phyloP scores from a whole-genome alignment of 2,888 invertebrate species.

The Cheilosia scutellata region DNA sequence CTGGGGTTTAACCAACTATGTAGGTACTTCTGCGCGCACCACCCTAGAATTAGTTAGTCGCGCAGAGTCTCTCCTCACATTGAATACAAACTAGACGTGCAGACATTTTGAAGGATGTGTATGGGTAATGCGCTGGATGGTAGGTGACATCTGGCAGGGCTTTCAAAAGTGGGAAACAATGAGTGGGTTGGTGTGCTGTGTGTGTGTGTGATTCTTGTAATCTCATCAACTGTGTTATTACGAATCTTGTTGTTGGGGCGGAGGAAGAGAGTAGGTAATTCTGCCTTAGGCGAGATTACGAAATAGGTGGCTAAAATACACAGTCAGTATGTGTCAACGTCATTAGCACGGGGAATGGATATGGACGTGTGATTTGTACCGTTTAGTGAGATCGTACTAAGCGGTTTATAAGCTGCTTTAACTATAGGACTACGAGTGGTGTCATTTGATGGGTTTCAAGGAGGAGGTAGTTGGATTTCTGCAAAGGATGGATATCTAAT shows the following conservation, averaged over 20 bases:
- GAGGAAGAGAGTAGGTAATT: slow-evolving; percentile 24
- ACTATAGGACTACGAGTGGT: no score
- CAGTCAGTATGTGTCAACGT: slow-evolving; percentile 65
- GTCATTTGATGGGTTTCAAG: no score
- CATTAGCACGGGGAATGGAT: slow-evolving; percentile 22
- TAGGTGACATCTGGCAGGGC: slow-evolving; percentile 74
- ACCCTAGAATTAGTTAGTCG: slow-evolving; percentile 28
- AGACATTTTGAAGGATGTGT: slow-evolving; percentile 74
- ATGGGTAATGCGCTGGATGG: slow-evolving; percentile 56
- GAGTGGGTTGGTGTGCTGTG: slow-evolving; percentile 50
- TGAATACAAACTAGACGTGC: slow-evolving; percentile 71
- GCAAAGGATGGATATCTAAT: no score
- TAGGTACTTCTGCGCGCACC: not conserved
- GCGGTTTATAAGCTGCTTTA: no score
- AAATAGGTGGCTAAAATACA: slow-evolving; percentile 58
- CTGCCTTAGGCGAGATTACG: slow-evolving; percentile 29
- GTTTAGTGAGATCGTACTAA: slow-evolving; percentile 27
- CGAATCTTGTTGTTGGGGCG: slow-evolving; percentile 41
- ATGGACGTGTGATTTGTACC: slow-evolving; percentile 46
- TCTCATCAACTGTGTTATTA: slow-evolving; percentile 62
- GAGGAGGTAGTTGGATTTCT: no score
- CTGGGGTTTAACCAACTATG: slow-evolving; percentile 17
- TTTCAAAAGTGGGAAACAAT: slow-evolving; percentile 72
- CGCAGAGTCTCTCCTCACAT: slow-evolving; percentile 36
- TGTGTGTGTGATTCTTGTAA: slow-evolving; percentile 39